Conservation (phyloP, 2,797 vertebrate species). For the Antennarius maculatus region DNA sequence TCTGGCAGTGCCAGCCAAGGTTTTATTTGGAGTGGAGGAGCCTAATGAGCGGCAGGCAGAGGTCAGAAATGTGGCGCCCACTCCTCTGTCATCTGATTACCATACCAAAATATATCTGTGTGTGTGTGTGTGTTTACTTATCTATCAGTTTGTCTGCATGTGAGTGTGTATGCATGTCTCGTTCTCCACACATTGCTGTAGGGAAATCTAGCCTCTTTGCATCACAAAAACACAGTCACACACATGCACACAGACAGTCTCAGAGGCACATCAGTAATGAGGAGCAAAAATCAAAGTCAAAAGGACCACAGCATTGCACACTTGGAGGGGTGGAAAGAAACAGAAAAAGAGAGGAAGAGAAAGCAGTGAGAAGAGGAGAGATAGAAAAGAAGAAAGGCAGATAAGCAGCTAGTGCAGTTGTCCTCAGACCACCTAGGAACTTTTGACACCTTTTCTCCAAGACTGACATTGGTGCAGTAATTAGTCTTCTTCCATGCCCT, state of each 20-base stretch:
- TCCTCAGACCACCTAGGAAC: constrained; percentile 70
- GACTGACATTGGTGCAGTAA: constrained; percentile 75
- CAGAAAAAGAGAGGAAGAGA: constrained; percentile 49
- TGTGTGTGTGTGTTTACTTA: constrained; percentile 72
- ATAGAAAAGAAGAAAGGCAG: constrained; percentile 44
- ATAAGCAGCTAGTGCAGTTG: constrained; percentile 69
- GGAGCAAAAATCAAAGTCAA: constrained; percentile 75
- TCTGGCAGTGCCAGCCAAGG: constrained; percentile 65
- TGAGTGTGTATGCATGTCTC: constrained; percentile 60
- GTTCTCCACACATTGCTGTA: constrained; percentile 57
- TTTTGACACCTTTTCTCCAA: constrained; percentile 72
- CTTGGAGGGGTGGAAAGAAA: constrained; percentile 53
- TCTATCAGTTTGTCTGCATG: constrained; percentile 61
- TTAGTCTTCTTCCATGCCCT: constrained; percentile 71
- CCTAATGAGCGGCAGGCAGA: constrained; percentile 81
- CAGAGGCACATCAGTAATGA: constrained; percentile 77
- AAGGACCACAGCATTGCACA: constrained; percentile 65
- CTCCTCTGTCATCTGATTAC: constrained; percentile 77
- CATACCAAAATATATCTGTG: constrained; percentile 71
- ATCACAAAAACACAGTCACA: constrained; percentile 46
- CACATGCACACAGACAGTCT: constrained; percentile 48
- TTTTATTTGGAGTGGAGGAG: constrained; percentile 79
- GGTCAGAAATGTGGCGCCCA: constrained; percentile 75
- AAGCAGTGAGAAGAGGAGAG: constrained; percentile 52
- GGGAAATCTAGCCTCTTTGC: constrained; percentile 64